These are phyloP conservation scores for Hydra vulgaris DNA, from an alignment of 30 jellyfish, hydroid and myxozoan genomes.

Conservation along the genomic window DNA sequence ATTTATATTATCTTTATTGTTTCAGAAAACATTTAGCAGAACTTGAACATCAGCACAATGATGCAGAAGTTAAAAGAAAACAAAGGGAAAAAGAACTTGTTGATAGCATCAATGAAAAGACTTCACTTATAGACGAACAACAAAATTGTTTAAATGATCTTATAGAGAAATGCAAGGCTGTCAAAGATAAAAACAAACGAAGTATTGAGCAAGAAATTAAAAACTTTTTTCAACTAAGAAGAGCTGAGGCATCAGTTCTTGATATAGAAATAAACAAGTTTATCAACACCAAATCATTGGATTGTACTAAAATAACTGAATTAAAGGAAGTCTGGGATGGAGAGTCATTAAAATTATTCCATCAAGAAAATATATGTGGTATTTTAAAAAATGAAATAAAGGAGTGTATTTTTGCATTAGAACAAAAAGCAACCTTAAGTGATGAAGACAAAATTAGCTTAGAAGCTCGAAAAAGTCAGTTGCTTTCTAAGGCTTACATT, in stretches of 20 bases:
- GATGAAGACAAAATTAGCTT: constrained; percentile 45
- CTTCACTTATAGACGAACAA: constrained; percentile 41
- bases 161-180: constrained; percentile 32
- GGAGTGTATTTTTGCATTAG: constrained; percentile 39
- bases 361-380: constrained; percentile 51
- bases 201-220: constrained; percentile 45
- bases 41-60: constrained; percentile 56
- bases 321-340: constrained; percentile 50
- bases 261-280: constrained; percentile 38
- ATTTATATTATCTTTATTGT: neutral
- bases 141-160: constrained; percentile 24
- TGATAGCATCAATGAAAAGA: constrained; percentile 45
- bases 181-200: constrained; percentile 41
- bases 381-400: constrained; percentile 40
- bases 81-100: constrained; percentile 43
- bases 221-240: constrained; percentile 36
- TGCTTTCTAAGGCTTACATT: constrained; percentile 13
- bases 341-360: constrained; percentile 37
- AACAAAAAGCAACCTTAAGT: constrained; percentile 41
- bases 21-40: constrained; percentile 61
- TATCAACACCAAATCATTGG: constrained; percentile 25
- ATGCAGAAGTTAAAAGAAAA: constrained; percentile 59
- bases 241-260: constrained; percentile 50
- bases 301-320: constrained; percentile 29
- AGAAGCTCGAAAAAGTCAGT: constrained; percentile 29